A percentile compares a stretch with the other conserved stretches of the same genome.
Conservation (phyloP, 2,797 vertebrate species). For the Rhincodon typus region DNA sequence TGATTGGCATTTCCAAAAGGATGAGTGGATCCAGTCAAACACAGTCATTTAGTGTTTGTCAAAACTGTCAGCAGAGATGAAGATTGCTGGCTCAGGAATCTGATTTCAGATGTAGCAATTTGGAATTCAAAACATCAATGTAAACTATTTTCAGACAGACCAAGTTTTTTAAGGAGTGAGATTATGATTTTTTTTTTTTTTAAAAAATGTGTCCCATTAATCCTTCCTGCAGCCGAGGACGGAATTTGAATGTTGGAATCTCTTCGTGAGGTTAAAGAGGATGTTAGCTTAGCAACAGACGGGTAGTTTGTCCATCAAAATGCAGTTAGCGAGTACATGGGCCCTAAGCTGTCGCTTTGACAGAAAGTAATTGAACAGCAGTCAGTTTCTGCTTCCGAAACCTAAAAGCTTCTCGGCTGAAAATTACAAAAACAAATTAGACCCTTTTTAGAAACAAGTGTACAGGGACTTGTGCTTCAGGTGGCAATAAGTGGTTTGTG, state of each 20-base stretch:
- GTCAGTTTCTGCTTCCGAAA: background rate
- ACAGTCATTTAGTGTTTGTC: background rate
- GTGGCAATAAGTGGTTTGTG: conserved; percentile 24
- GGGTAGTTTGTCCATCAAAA: background rate
- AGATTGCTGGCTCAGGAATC: background rate
- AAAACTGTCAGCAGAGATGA: background rate
- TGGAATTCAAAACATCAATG: background rate
- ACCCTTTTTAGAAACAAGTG: background rate
- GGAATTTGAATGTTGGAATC: background rate
- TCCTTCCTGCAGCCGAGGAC: background rate
- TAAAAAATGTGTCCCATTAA: background rate
- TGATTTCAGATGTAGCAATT: background rate
- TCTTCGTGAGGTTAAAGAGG: background rate
- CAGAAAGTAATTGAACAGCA: background rate
- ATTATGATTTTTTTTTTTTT: background rate
- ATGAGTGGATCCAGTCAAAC: background rate
- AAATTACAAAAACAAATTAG: background rate
- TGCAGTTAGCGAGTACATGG: background rate
- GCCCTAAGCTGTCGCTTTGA: background rate
- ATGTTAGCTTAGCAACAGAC: background rate
- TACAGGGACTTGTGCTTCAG: background rate
- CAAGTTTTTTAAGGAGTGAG: background rate
- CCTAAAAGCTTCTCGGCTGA: background rate
- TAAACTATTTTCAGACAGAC: background rate
- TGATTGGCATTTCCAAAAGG: background rate